Conservation (phyloP, 2,113 vertebrate species). For the Theristicus caerulescens region DNA sequence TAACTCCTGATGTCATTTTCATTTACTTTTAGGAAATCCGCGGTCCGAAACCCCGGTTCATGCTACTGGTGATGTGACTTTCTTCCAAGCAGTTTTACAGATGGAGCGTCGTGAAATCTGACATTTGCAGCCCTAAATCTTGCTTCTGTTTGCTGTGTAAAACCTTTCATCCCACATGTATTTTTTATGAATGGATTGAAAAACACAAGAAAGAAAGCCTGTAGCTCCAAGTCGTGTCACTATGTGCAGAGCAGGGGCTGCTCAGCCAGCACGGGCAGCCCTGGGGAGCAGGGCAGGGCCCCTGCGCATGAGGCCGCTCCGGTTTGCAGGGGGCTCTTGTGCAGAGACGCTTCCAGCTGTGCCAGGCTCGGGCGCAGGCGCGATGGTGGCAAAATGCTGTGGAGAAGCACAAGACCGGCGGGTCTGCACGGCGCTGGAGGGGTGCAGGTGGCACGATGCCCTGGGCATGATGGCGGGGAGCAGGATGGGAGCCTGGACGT, state of each 20-base stretch:
- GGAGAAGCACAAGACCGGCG: accelerated
- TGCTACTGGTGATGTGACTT: not conserved
- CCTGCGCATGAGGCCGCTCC: not conserved
- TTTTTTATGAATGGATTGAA: constrained; percentile 56
- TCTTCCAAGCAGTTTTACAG: constrained; percentile 10
- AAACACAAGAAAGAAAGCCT: not conserved
- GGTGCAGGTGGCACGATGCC: not conserved
- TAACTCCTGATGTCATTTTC: not conserved
- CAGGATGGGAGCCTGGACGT: not conserved
- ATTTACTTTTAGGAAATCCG: not conserved
- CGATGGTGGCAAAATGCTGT: accelerated
- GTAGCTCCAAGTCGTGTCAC: not conserved
- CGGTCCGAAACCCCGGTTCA: not conserved
- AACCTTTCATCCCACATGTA: constrained; percentile 51
- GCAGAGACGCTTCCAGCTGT: not conserved
- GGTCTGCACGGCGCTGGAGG: accelerated
- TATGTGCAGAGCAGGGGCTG: not conserved
- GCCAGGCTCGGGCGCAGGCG: not conserved
- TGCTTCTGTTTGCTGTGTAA: constrained; percentile 59
- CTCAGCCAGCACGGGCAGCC: not conserved
- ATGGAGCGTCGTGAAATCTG: constrained; percentile 8
- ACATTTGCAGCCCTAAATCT: constrained; percentile 43
- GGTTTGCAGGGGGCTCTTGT: not conserved
- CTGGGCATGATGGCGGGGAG: accelerated
- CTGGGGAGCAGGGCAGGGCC: not conserved